Base-by-base conservation (phyloP, 2,888 invertebrate species). In the Ophion costatus region DNA sequence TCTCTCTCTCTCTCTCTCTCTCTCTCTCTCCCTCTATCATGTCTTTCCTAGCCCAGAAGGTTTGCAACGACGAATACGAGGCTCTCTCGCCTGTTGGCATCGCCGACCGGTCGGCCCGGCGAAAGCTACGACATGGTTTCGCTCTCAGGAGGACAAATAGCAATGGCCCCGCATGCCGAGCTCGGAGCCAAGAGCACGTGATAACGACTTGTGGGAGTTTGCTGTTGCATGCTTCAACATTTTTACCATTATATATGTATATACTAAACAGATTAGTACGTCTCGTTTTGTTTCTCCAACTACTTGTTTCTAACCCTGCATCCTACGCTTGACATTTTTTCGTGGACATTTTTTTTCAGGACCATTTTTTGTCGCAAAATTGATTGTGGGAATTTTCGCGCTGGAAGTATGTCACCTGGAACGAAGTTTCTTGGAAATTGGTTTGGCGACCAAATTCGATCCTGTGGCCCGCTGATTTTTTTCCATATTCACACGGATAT, bases 131-230 rank as follows among this genome's bases (percentile, higher is more conserved):
- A 93, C 93, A 93, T 86, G 92, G 90, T 92, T 93, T 92, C 87
- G 91, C 93, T 93, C 91, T 93, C 92, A 93, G 91, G 90, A 92
- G 92, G 92, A 92, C 92, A 92, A 93, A 93, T 91, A 91, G 91
- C 88, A 92, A 91, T 89, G 89, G 91, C 89, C 88, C 86, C 20
- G 78, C 75, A 78, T 56, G 78, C 78, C 76, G 29, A 51, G 70
- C 77, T 76, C 66, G 3, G 71, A 76, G 67, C 59, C 76, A 67
- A 71, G 69, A 86, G 86, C 89, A 89, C 88, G 90, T 89, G 91
- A 91, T 92, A 91, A 92, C 90, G 90, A 91, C 89, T 88, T 87
- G 88, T 88, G 90, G 88, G 90, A 92, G 90, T 89, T 91, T 88
- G 88, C 88, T 88, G 89, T 88, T 86, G 87, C 87, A 82, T 87